A percentile compares a stretch with the other conserved stretches of the same genome.
Conservation (phyloP, 2,888 invertebrate genomes). For the Gandaritis pyraliata region DNA sequence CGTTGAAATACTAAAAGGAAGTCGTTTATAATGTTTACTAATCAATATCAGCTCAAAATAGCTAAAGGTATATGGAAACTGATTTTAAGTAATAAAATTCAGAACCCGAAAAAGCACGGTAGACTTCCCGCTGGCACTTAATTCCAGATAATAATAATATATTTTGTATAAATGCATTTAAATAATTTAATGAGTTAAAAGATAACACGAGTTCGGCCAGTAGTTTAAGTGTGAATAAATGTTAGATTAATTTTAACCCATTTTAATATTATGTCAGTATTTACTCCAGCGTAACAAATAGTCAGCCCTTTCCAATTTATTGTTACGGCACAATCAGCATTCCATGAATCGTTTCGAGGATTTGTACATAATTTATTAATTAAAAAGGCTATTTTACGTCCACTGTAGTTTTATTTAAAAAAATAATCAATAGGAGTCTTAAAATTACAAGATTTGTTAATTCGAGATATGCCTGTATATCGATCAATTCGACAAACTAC, state of each 20-base stretch:
- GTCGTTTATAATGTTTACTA: too few species aligned
- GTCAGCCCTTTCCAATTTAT: constrained; percentile 29
- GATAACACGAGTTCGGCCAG: constrained; percentile 26
- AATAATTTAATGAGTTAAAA: constrained; percentile 22
- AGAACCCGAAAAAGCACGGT: background rate
- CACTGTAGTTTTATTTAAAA: constrained; percentile 55
- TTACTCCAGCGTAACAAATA: constrained; percentile 34
- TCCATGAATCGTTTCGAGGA: constrained; percentile 30
- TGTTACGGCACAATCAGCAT: constrained; percentile 36
- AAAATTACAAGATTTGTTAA: constrained; percentile 63
- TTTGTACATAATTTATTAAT: constrained; percentile 57
- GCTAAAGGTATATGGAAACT: too few species aligned
- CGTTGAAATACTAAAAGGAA: too few species aligned
- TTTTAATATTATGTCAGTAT: constrained; percentile 38
- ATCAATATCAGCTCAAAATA: too few species aligned
- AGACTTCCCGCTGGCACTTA: too few species aligned
- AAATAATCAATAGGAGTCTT: constrained; percentile 56
- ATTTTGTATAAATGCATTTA: constrained; percentile 10
- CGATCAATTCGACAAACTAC: background rate
- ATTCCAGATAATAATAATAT: too few species aligned
- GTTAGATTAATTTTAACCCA: constrained; percentile 57
- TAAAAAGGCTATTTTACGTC: constrained; percentile 69
- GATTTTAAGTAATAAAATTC: background rate
- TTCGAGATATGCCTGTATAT: constrained; percentile 52
- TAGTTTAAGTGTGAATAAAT: constrained; percentile 68